phyloP scores from a whole-genome alignment of 2,113 vertebrate species.

The Hippocampus barbouri region DNA sequence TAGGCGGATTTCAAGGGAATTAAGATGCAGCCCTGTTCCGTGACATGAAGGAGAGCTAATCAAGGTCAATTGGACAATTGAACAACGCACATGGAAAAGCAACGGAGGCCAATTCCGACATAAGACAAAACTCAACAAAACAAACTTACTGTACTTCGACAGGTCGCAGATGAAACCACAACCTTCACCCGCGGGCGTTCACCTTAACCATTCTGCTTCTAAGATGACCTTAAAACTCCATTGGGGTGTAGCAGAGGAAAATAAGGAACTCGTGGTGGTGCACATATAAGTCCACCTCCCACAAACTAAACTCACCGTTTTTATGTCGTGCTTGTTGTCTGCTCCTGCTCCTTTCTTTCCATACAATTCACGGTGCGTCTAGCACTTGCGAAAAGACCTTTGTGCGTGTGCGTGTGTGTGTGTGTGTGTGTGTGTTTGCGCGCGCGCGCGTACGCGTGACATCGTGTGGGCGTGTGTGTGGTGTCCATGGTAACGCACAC shows the following conservation, averaged over 20 bases:
- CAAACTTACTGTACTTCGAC: background rate
- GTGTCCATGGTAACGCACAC: conserved; percentile 68
- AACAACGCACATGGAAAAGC: conserved; percentile 20
- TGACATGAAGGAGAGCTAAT: conserved; percentile 41
- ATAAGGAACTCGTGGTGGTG: conserved; percentile 1
- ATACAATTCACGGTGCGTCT: conserved; percentile 17
- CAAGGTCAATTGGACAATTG: conserved; percentile 45
- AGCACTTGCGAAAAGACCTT: conserved; percentile 15
- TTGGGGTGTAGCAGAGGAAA: background rate
- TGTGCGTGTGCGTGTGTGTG: conserved; percentile 2
- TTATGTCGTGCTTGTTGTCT: conserved; percentile 23
- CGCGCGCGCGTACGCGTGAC: background rate
- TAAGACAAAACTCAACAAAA: background rate
- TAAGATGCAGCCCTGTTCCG: conserved; percentile 41
- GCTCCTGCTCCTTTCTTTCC: conserved; percentile 29
- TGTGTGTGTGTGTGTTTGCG: conserved; percentile 13
- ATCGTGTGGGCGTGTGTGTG: background rate
- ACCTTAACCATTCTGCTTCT: background rate
- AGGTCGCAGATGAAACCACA: background rate
- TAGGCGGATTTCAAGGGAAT: conserved; percentile 63
- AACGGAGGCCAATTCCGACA: background rate
- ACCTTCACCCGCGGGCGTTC: background rate
- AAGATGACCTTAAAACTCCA: background rate
- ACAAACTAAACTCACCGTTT: conserved; percentile 58
- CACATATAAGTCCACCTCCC: conserved; percentile 4